Evolutionary conservation across 92 coral and sea anemone genomes (phyloP), one percentile per base, ranked within the genome.

Genomic region (Heliopora coerulea): DNA sequence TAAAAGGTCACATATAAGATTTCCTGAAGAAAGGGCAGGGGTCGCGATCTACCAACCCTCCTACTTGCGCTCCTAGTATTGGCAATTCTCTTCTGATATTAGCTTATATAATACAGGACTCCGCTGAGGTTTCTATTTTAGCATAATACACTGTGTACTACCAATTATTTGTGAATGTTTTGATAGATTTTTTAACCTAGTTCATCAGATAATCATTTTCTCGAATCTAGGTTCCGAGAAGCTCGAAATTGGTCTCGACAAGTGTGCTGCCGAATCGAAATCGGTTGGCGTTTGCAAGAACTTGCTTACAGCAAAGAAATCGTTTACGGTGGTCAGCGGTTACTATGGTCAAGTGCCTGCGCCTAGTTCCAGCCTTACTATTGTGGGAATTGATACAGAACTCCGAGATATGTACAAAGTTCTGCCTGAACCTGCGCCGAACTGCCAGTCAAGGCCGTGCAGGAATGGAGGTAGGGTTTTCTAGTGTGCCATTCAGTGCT

Each of bases 321-420:
- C 97, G n/a, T 89, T 75, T 77, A 77, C 82, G 34, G 89, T 89
- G 72, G 89, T 86, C 88, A 84, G 88, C 78, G 93, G 97, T 31
- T 89, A 92, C 65, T 81, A 85, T 70, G 97, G 97, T 39, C 87
- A 89, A 56, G 68, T 87, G 37, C 96, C 97, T 26, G 91, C 97
- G 56, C 96, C 96, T 19, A 63, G 61, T 14, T 49, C 79, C 56
- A 89, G 96, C 30, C 81, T 89, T 30, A 89, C 91, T 56, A 83
- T 92, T 42, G 84, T 92, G 29, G 91, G 90, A 27, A 81, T 92
- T 19, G 85, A 92, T 57, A 68, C 86, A 11, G 29, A 80, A 30
- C 83, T 83, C 17, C 75, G 24, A 37, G 96, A 86, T 13, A 52
- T 67, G 11, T 87, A 89, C 74, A 49, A 65, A 12, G 74, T 88